Percentiles rank a stretch among this genome's conserved stretches.
phyloP scores from a whole-genome alignment of 2,888 invertebrate genomes.

The Melieria omissa region DNA sequence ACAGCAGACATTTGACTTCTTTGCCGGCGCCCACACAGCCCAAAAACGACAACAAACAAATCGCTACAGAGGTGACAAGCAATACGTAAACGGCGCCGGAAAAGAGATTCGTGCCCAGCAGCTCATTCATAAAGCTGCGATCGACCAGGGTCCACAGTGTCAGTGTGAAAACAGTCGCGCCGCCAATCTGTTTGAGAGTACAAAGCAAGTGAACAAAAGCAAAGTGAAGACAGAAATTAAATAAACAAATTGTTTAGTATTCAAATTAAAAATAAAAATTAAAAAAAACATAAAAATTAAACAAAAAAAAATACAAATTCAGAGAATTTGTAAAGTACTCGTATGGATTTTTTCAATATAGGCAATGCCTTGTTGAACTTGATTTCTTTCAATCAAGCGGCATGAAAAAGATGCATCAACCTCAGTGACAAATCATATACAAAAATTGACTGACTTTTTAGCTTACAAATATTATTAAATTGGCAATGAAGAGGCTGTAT shows the following conservation, averaged over 20 bases:
- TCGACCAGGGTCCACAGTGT: slow-evolving; percentile 88
- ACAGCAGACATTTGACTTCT: slow-evolving; percentile 92
- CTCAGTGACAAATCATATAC: too few relatives aligned
- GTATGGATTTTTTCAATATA: too few relatives aligned
- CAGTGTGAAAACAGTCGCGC: slow-evolving; percentile 78
- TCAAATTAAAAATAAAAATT: too few relatives aligned
- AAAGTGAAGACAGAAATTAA: too few relatives aligned
- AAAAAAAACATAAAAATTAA: not conserved
- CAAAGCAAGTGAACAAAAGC: slow-evolving; percentile 9
- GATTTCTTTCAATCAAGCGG: too few relatives aligned
- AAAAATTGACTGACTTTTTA: not conserved
- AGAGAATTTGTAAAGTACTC: too few relatives aligned
- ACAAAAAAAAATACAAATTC: not conserved
- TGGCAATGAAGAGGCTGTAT: slow-evolving; percentile 84
- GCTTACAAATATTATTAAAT: slow-evolving; percentile 89
- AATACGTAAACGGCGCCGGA: slow-evolving; percentile 87
- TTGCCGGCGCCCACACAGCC: slow-evolving; percentile 94
- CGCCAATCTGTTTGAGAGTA: slow-evolving; percentile 75
- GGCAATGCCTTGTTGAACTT: too few relatives aligned
- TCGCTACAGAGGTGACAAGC: slow-evolving; percentile 82
- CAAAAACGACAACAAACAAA: slow-evolving; percentile 86
- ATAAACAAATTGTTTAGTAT: too few relatives aligned
- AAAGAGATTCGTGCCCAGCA: slow-evolving; percentile 88
- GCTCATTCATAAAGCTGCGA: slow-evolving; percentile 83
- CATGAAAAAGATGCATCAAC: too few relatives aligned